Conservation (phyloP, 2,797 vertebrate species). For the Sebastes flavidus region DNA sequence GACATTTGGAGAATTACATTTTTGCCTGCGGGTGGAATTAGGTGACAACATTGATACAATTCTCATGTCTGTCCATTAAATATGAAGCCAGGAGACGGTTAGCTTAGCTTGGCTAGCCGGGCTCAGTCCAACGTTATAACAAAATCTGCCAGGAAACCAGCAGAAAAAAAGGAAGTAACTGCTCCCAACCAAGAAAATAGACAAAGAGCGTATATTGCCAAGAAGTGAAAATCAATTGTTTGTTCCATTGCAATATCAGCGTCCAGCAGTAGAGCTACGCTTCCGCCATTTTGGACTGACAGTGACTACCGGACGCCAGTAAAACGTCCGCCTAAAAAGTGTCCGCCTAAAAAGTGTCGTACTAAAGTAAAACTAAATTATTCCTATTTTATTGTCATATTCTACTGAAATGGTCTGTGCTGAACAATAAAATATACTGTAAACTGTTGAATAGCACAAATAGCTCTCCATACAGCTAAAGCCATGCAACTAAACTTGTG, state of each 20-base stretch:
- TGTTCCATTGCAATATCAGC: too few species aligned
- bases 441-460: neutral
- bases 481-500: neutral
- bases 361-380: accelerated
- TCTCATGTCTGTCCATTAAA: too few species aligned
- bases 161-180: neutral
- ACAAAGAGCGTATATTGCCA: too few species aligned
- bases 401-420: too few species aligned
- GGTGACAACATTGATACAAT: neutral
- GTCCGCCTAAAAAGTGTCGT: too few species aligned
- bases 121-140: neutral
- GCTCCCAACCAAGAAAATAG: neutral
- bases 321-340: too few species aligned
- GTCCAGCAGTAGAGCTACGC: accelerated
- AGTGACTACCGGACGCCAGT: too few species aligned
- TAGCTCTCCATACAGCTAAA: neutral
- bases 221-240: too few species aligned
- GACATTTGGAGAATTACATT: neutral
- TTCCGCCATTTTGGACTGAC: too few species aligned
- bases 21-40: accelerated
- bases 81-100: too few species aligned
- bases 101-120: too few species aligned
- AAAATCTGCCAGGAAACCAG: neutral
- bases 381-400: too few species aligned
- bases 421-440: neutral